These are phyloP conservation scores for Trachelus troglodyta DNA, from an alignment of 2,888 invertebrate species.

Conservation along the genomic window DNA sequence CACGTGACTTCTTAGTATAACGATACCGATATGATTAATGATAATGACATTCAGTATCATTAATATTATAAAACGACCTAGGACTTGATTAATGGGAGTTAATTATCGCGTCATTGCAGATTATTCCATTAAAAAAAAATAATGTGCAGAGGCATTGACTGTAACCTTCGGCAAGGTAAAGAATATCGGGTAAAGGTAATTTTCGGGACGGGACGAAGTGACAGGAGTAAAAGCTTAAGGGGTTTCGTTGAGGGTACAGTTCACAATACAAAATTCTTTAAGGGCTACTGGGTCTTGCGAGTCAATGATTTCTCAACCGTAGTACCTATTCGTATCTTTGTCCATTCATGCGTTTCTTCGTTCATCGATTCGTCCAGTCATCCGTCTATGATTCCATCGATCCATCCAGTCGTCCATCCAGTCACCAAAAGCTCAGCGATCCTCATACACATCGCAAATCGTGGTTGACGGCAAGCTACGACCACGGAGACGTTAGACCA, in stretches of 20 bases:
- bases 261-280: not conserved
- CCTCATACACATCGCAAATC: constrained; percentile 41
- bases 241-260: not conserved
- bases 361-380: not conserved
- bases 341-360: not conserved
- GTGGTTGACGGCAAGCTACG: constrained; percentile 15
- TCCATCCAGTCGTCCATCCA: not conserved
- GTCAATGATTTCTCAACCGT: not conserved
- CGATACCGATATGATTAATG: not conserved
- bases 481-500: constrained; percentile 5
- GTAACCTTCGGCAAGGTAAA: not conserved
- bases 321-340: not conserved
- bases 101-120: not conserved
- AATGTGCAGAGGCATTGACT: too few relatives aligned
- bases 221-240: not conserved
- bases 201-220: not conserved
- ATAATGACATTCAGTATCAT: not conserved
- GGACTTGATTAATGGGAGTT: not conserved
- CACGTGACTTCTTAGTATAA: not conserved
- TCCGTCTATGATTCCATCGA: not conserved
- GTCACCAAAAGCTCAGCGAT: constrained; percentile 41
- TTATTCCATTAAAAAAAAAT: not conserved
- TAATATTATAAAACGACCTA: not conserved
- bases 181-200: not conserved
- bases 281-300: not conserved